A percentile compares a stretch with the other conserved stretches of the same genome.
Evolutionary conservation across 2,888 invertebrate species (phyloP).

Genomic region (Aethes cnicana): DNA sequence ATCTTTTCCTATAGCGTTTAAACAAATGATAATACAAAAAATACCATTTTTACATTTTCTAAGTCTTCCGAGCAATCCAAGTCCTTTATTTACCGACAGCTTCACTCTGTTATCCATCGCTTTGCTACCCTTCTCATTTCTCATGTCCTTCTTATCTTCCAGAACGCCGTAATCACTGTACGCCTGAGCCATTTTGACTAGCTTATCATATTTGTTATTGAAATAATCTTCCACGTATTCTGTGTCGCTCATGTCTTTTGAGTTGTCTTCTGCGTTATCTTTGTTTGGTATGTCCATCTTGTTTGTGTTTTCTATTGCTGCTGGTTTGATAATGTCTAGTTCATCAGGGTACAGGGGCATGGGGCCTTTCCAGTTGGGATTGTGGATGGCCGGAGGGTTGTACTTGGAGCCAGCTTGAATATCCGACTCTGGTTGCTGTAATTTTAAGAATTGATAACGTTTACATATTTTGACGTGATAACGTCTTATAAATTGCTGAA

Average conservation of each 20-base stretch:
- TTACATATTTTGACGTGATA: too few species aligned
- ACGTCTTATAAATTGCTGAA: too few species aligned
- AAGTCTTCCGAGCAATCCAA: constrained; percentile 34
- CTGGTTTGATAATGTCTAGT: constrained; percentile 52
- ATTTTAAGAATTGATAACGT: constrained; percentile 25
- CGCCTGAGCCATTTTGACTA: constrained; percentile 63
- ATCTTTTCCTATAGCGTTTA: too few species aligned
- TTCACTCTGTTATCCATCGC: constrained; percentile 39
- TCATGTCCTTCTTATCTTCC: constrained; percentile 49
- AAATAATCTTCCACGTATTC: constrained; percentile 63
- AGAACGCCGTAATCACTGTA: constrained; percentile 74
- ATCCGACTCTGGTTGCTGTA: neutral
- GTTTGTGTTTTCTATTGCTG: constrained; percentile 42
- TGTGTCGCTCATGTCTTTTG: constrained; percentile 45
- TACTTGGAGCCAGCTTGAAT: neutral
- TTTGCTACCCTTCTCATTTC: constrained; percentile 41
- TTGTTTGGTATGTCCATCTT: constrained; percentile 34
- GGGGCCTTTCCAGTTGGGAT: constrained; percentile 65
- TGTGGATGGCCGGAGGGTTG: constrained; percentile 38
- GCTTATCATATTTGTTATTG: constrained; percentile 49
- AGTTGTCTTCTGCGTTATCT: constrained; percentile 36
- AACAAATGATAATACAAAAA: too few species aligned
- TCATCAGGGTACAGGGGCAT: constrained; percentile 66
- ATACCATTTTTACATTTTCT: constrained; percentile 40
- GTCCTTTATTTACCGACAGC: constrained; percentile 33